A percentile compares a stretch with the other conserved stretches of the same genome.
These are phyloP conservation scores for Nebria ingens DNA, from an alignment of 1,140 invertebrate genomes.

Conservation along the genomic window DNA sequence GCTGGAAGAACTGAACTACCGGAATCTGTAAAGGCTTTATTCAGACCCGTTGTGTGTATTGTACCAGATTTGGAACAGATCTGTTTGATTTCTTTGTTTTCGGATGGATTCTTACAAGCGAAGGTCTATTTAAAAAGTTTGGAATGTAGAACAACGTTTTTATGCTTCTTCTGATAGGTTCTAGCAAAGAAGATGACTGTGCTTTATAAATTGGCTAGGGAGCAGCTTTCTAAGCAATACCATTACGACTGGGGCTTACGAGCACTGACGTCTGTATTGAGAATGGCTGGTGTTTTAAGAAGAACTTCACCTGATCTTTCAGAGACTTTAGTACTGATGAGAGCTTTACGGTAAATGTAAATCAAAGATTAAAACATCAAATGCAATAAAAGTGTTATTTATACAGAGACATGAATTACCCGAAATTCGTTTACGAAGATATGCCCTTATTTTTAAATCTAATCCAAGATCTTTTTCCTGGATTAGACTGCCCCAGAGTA, in stretches of 20 bases:
- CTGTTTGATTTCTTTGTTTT: conserved; percentile 83
- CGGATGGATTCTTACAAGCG: conserved; percentile 77
- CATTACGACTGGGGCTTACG: conserved; percentile 92
- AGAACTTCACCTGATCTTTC: conserved; percentile 60
- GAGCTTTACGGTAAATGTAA: conserved; percentile 47
- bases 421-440: conserved; percentile 86
- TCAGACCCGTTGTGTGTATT: conserved; percentile 81
- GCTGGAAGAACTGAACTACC: conserved; percentile 81
- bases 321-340: conserved; percentile 79
- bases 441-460: conserved; percentile 79
- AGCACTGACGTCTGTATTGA: conserved; percentile 75
- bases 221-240: conserved; percentile 82
- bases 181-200: conserved; percentile 90
- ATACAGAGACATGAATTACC: conserved; percentile 76
- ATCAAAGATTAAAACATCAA: conserved; percentile 1
- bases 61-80: conserved; percentile 83
- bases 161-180: too few relatives aligned
- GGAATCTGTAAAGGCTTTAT: conserved; percentile 82
- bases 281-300: conserved; percentile 81
- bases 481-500: conserved; percentile 73
- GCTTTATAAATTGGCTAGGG: conserved; percentile 69
- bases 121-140: conserved; percentile 42
- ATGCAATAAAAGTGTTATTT: neutral
- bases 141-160: neutral
- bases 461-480: conserved; percentile 81